These are phyloP conservation scores for Xanthorhoe designata DNA, from an alignment of 2,888 invertebrate genomes.

Conservation along the genomic window DNA sequence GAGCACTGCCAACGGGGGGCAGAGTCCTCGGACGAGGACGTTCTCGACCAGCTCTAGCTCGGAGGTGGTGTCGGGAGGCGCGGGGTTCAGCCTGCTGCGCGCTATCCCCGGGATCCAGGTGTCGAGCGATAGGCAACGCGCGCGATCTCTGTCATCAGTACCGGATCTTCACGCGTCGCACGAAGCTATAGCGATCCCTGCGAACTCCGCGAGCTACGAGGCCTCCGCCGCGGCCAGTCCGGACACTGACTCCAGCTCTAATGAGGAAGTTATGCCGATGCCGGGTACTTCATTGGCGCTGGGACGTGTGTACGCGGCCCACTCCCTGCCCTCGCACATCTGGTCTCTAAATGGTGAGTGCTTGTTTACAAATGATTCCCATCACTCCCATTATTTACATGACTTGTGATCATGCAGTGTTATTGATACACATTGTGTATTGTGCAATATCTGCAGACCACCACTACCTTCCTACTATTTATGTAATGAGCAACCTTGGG, in stretches of 20 bases:
- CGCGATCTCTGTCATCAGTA: conserved; percentile 93
- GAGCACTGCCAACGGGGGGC: conserved; percentile 92
- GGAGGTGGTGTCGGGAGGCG: conserved; percentile 85
- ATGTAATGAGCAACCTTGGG: conserved; percentile 13
- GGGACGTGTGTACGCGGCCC: conserved; percentile 93
- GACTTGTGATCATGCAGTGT: neutral
- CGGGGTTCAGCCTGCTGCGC: conserved; percentile 89
- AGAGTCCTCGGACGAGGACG: conserved; percentile 90
- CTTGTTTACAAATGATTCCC: neutral
- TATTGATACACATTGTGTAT: conserved; percentile 8
- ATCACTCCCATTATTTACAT: neutral
- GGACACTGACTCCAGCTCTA: conserved; percentile 89
- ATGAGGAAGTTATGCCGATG: conserved; percentile 86
- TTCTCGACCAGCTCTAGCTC: conserved; percentile 91
- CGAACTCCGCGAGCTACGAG: conserved; percentile 87
- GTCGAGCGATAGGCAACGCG: conserved; percentile 92
- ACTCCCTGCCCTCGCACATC: conserved; percentile 96
- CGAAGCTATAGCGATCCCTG: conserved; percentile 87
- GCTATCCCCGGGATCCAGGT: conserved; percentile 90
- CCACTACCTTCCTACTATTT: neutral
- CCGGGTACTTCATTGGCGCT: conserved; percentile 85
- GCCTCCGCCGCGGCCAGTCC: conserved; percentile 88
- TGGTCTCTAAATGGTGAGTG: conserved; percentile 95
- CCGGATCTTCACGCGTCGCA: conserved; percentile 89
- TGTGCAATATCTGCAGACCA: conserved; percentile 25